These are phyloP conservation scores for Pegea sp. DNA, from an alignment of 23 tunicate species.

Conservation along the genomic window DNA sequence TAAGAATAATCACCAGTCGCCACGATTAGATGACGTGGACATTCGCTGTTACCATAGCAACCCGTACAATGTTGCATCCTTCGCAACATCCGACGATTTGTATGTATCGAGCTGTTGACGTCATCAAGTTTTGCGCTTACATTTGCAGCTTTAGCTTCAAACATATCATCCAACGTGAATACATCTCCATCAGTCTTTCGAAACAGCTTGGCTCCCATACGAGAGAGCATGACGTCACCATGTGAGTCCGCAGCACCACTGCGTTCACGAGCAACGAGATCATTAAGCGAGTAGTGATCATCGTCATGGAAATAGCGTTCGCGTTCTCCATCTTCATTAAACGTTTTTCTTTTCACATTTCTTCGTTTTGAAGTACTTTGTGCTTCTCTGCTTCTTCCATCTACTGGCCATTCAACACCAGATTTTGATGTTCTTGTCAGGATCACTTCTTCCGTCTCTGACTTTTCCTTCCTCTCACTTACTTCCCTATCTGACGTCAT, in stretches of 20 bases:
- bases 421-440: conserved; percentile 44
- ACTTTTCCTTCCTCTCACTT: background rate
- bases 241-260: conserved; percentile 58
- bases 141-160: conserved; percentile 46
- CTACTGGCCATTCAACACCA: conserved; percentile 74
- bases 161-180: conserved; percentile 87
- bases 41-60: conserved; percentile 67
- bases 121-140: conserved; percentile 11
- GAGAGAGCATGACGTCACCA: conserved; percentile 20
- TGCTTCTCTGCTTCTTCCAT: conserved; percentile 1
- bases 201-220: conserved; percentile 49
- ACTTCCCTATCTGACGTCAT: background rate
- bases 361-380: conserved; percentile 6
- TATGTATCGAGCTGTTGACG: conserved; percentile 21
- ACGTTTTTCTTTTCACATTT: conserved; percentile 44
- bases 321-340: conserved; percentile 50
- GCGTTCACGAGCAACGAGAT: conserved; percentile 63
- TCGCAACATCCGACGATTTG: conserved; percentile 19
- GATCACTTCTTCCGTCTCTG: conserved; percentile 28
- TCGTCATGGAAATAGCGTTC: conserved; percentile 83
- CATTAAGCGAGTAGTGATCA: conserved; percentile 46
- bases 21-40: conserved; percentile 45
- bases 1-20: conserved; percentile 52
- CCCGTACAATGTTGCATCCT: conserved; percentile 56
- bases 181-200: conserved; percentile 49